These are phyloP conservation scores for Thymelicus acteon DNA, from an alignment of 2,888 invertebrate species.

Conservation along the genomic window DNA sequence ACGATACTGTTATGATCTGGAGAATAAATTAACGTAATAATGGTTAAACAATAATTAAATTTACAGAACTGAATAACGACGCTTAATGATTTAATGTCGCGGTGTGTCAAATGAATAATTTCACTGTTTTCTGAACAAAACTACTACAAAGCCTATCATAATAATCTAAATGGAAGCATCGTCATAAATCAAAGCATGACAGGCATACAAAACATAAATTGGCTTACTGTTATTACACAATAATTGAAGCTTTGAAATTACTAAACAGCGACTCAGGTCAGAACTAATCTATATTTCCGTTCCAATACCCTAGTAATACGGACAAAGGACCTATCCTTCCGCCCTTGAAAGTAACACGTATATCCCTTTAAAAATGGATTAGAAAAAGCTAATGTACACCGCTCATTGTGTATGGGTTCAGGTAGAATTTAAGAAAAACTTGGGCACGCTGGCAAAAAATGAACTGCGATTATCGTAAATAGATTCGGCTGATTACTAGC, in stretches of 20 bases:
- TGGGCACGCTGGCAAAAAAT: conserved; percentile 68
- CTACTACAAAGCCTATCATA: no score
- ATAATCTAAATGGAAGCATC: conserved; percentile 20
- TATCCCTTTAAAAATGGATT: conserved; percentile 71
- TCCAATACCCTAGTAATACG: conserved; percentile 67
- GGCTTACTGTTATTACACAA: conserved; percentile 31
- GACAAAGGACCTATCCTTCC: conserved; percentile 80
- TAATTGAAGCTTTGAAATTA: conserved; percentile 34
- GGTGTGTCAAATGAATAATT: conserved; percentile 13
- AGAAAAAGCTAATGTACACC: conserved; percentile 60
- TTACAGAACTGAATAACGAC: conserved; percentile 3
- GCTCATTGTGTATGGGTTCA: conserved; percentile 72
- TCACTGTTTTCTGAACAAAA: conserved; percentile 15
- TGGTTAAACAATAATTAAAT: not conserved
- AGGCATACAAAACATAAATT: conserved; percentile 29
- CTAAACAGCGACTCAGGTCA: not conserved
- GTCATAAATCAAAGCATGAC: conserved; percentile 27
- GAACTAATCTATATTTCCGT: conserved; percentile 60
- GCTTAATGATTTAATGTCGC: conserved; percentile 12
- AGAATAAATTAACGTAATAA: not conserved
- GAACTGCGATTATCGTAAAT: conserved; percentile 71
- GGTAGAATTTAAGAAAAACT: conserved; percentile 71
- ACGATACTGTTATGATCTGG: no score
- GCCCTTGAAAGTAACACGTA: conserved; percentile 79
- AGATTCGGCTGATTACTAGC: conserved; percentile 65